Evolutionary conservation across 2,113 vertebrate species (phyloP).

Genomic region (Ptilonorhynchus violaceus): DNA sequence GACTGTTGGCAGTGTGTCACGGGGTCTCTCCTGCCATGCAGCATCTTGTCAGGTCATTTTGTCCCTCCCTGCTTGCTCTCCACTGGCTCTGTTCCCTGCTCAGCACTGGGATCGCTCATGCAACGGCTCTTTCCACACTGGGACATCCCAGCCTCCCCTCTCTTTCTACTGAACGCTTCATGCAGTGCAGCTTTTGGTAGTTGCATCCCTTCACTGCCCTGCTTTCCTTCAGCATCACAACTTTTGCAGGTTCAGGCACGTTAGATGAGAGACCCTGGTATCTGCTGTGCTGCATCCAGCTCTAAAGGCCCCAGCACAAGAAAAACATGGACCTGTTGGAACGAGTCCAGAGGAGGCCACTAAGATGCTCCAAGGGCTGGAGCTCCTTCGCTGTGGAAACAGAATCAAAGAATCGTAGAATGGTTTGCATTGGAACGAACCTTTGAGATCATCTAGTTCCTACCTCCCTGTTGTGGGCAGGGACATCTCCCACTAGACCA

Average conservation of each 20-base stretch:
- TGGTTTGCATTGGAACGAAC: not conserved
- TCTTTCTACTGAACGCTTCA: not conserved
- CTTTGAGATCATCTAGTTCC: not conserved
- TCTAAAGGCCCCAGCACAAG: not conserved
- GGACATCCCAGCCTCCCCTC: not conserved
- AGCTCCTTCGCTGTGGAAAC: not conserved
- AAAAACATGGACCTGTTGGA: not conserved
- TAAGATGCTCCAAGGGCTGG: not conserved
- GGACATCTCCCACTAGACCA: not conserved
- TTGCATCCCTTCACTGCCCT: not conserved
- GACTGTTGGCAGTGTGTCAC: not conserved
- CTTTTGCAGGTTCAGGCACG: not conserved
- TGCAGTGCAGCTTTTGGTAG: not conserved
- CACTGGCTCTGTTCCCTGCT: not conserved
- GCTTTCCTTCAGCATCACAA: not conserved
- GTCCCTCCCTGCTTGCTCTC: not conserved
- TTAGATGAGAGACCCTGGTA: not conserved
- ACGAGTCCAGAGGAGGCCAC: not conserved
- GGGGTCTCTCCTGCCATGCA: not conserved
- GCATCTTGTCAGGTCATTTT: not conserved
- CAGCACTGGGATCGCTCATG: not conserved
- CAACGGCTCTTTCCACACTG: not conserved
- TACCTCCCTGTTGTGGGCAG: not conserved
- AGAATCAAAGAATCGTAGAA: not conserved
- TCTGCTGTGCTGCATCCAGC: not conserved